Conservation (phyloP, 2,888 invertebrate species). For the Melangyna quadrimaculata region DNA sequence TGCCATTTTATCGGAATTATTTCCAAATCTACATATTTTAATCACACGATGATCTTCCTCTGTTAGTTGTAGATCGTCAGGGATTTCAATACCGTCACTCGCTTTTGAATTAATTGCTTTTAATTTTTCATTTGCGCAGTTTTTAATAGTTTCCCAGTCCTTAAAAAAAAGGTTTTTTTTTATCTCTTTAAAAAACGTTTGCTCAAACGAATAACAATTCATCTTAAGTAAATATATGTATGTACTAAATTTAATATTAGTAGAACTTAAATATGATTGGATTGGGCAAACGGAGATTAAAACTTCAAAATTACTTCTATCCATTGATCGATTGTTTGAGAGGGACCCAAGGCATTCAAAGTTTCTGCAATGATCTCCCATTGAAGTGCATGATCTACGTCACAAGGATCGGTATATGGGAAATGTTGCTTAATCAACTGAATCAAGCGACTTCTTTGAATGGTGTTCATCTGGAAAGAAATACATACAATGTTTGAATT, state of each 20-base stretch:
- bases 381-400: neutral
- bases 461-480: slow-evolving; percentile 10
- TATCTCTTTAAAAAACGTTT: neutral
- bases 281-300: neutral
- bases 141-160: slow-evolving; percentile 12
- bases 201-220: neutral
- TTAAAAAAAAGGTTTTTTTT: neutral
- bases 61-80: neutral
- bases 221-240: no score
- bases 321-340: slow-evolving; percentile 17
- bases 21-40: neutral
- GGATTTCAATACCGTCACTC: neutral
- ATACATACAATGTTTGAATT: neutral
- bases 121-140: neutral
- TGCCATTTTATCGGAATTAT: neutral
- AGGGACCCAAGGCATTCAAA: slow-evolving; percentile 11
- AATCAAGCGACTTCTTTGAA: slow-evolving; percentile 9
- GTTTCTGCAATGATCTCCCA: slow-evolving; percentile 24
- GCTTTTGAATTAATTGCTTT: neutral
- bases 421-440: slow-evolving; percentile 26
- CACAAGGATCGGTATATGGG: neutral
- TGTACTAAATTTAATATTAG: no score
- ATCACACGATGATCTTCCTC: slow-evolving; percentile 26
- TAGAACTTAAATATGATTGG: neutral
- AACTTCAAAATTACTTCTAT: slow-evolving; percentile 1